Evolutionary conservation across 2,888 invertebrate species (phyloP).

Genomic region (Diplazon laetatorius): DNA sequence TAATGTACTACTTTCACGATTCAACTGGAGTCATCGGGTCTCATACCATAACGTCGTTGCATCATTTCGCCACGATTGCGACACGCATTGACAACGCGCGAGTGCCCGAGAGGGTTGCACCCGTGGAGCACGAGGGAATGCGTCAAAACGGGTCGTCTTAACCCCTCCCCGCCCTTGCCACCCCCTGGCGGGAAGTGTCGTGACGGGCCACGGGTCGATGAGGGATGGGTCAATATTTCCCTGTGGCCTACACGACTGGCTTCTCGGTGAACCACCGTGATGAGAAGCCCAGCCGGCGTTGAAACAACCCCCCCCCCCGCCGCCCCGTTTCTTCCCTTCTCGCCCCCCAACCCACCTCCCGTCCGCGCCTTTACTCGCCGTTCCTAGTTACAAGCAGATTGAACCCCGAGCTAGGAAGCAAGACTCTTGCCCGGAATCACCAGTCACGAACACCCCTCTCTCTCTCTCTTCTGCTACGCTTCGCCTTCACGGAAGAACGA

Average conservation of each 20-base stretch:
- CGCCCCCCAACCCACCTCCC: no score
- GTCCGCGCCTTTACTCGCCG: constrained; percentile 11
- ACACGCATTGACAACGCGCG: background rate
- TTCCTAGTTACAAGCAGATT: constrained; percentile 12
- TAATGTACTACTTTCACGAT: no score
- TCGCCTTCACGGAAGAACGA: constrained; percentile 37
- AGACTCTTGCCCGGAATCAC: constrained; percentile 32
- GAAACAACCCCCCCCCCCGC: no score
- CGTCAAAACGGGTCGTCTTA: constrained; percentile 38
- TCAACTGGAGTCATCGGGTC: no score
- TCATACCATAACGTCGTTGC: background rate
- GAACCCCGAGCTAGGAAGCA: constrained; percentile 15
- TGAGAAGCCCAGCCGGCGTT: constrained; percentile 36
- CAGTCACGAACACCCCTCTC: constrained; percentile 43
- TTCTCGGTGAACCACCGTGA: constrained; percentile 52
- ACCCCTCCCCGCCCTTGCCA: no score
- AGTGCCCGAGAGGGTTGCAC: background rate
- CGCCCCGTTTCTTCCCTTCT: no score
- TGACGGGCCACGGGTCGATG: constrained; percentile 52
- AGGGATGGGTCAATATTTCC: constrained; percentile 62
- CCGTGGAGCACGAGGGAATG: constrained; percentile 1
- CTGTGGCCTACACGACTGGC: constrained; percentile 54
- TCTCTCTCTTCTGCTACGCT: constrained; percentile 5
- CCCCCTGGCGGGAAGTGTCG: constrained; percentile 48
- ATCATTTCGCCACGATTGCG: background rate